Base-by-base conservation (phyloP, 2,797 vertebrate genomes). In the Anas georgica region DNA sequence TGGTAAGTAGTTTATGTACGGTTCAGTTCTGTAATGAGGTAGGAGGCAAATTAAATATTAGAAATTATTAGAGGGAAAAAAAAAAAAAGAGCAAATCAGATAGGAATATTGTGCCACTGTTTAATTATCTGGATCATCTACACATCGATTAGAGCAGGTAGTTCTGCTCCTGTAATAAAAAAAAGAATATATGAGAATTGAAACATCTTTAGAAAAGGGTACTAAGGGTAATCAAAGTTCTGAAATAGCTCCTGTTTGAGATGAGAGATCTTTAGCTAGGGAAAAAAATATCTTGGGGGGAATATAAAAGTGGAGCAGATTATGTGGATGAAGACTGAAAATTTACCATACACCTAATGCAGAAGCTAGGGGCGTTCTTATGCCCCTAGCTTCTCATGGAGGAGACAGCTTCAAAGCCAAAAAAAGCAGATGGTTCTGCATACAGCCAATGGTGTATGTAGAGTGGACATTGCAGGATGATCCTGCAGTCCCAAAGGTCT, bases 361-460 rank as follows among this genome's bases (percentile, higher is more conserved):
- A 56, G 85, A 37, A 82, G 55, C 33, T 63, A 33, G 31, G 76
- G 31, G 62, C 15, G 22, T 20, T 55, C 46, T 17, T 13, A 23
- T 0, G 17, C 43, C 43, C 43, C 43, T 43, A 43, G 43, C 43
- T 43, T 43, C 43, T 43, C 18, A 58, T 1, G 0, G 5, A 52
- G n/a, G n/a, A 86, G 39, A 3, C 58, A 78, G 10, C 9, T 54
- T 35, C 74, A 48, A 3, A 39, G 23, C 6, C 66, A 82, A 12
- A 46, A 52, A 56, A 69, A 75, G 45, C 31, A 54, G 23, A 17
- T 43, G 25, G 28, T 15, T 63, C 66, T 88, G 29, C 33, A 59
- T 10, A 23, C 33, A 35, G n/a, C 17, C 20, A 76, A 43, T 20
- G 21, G 4, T 9, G 15, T 26, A 21, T 4, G 18, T 48, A 66